Base-by-base conservation (phyloP, 2,797 vertebrate species). In the Semaprochilodus insignis region DNA sequence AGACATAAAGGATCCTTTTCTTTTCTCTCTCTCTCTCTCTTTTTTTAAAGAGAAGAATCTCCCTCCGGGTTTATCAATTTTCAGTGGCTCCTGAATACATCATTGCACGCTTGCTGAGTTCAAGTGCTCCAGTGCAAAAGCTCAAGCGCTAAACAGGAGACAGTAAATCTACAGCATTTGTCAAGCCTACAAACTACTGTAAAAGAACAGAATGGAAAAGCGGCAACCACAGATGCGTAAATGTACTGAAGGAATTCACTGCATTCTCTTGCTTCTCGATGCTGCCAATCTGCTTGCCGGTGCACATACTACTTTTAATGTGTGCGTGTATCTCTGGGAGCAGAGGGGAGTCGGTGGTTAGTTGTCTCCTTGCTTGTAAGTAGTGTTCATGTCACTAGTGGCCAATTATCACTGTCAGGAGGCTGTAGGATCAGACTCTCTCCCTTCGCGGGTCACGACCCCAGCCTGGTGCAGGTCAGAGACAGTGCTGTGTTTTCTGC, bases 361-460 rank as follows among this genome's bases (percentile, higher is more conserved):
- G 89, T 93, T 93, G 90, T 91, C 91, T 93, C 92, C 88, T 89
- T 88, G 91, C 91, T 93, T 93, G 90, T 91, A 77, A 86, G 63
- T 88, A 83, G 89, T 93, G 90, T 87, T 2, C 81, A 14, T 87
- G 90, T 94, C 95, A 95, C 93, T 86, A 91, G 95, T 77, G 88
- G 92, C 94, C 94, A 95, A 96, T 96, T 96, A 95, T 92, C 87
- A 93, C 91, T 93, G 92, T 93, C 93, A 95, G 85, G 90, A 91
- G 80, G 34, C 21, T 90, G 91, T 86, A 81, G 81, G 82, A 91
- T 92, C 92, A 91, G 91, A 80, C 88, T 75, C 78, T 93, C 93
- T 93, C 83, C 0, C 91, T 94, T 93, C 92, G 93, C 92, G 93
- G 95, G 93, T 94, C 92, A 83, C 84, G 90, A 93, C 88, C 93